phyloP scores from a whole-genome alignment of 2,797 vertebrate genomes.

The Toxotes lorentzi region DNA sequence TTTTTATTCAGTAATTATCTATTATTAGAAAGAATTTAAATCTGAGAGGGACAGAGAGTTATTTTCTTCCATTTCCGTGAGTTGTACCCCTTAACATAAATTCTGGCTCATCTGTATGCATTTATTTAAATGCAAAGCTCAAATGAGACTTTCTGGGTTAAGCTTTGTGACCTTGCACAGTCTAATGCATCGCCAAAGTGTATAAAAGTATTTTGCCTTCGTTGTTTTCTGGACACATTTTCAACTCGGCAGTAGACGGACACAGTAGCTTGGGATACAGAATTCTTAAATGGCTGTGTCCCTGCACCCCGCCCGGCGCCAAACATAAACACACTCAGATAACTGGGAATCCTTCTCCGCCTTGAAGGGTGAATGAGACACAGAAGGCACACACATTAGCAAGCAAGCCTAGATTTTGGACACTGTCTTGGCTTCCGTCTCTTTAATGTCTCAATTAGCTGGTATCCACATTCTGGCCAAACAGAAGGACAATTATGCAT shows the following conservation, averaged over 20 bases:
- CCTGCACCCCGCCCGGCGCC: background rate
- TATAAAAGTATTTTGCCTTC: conserved; percentile 3
- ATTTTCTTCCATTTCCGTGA: conserved; percentile 44
- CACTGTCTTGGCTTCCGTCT: conserved; percentile 42
- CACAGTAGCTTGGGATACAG: conserved; percentile 2
- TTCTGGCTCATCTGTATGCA: conserved; percentile 57
- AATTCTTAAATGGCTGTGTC: conserved; percentile 21
- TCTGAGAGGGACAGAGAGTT: conserved; percentile 4
- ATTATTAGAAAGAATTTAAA: conserved; percentile 46
- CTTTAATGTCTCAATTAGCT: conserved; percentile 68
- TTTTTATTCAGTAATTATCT: conserved; percentile 51
- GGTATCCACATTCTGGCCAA: conserved; percentile 53
- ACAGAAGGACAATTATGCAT: conserved; percentile 71
- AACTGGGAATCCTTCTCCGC: conserved; percentile 15
- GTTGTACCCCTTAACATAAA: conserved; percentile 36
- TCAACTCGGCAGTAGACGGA: conserved; percentile 18
- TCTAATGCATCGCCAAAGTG: background rate
- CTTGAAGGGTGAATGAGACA: conserved; percentile 48
- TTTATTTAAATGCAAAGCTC: conserved; percentile 67
- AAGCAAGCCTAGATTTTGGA: conserved; percentile 42
- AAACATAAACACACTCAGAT: conserved; percentile 30
- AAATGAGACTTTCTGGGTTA: conserved; percentile 47
- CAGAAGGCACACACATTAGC: conserved; percentile 49
- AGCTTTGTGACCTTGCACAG: conserved; percentile 48
- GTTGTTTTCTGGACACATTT: conserved; percentile 22